A percentile compares a stretch with the other conserved stretches of the same genome.
Evolutionary conservation across 2,888 invertebrate genomes (phyloP).

Genomic region (Ormyrus rosae): DNA sequence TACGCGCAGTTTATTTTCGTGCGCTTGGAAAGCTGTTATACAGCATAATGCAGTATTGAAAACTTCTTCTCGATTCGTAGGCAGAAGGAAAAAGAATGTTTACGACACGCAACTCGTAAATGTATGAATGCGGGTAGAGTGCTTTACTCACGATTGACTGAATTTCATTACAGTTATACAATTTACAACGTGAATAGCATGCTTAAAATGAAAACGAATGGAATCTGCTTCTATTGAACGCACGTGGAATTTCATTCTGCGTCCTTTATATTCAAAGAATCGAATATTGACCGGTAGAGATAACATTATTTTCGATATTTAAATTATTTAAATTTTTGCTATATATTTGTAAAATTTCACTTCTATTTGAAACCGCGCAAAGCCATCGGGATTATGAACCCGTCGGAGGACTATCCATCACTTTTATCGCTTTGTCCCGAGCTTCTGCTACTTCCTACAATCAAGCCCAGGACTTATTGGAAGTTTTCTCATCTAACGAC

Average conservation of each 20-base stretch:
- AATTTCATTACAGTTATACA: constrained; percentile 6
- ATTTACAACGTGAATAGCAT: neutral
- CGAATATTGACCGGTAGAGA: too few species aligned
- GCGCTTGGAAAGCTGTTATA: neutral
- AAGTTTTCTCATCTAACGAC: neutral
- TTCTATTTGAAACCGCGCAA: too few species aligned
- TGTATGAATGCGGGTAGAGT: neutral
- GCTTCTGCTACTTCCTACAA: too few species aligned
- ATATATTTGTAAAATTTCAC: too few species aligned
- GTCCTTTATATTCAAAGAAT: neutral
- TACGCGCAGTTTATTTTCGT: too few species aligned
- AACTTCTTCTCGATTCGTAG: neutral
- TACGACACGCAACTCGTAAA: constrained; percentile 14
- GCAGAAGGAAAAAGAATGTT: neutral
- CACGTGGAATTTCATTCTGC: neutral
- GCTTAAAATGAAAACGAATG: neutral
- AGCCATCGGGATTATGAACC: too few species aligned
- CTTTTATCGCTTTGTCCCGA: too few species aligned
- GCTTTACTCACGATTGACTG: constrained; percentile 7
- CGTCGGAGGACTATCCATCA: too few species aligned
- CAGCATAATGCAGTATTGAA: constrained; percentile 1
- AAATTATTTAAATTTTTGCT: too few species aligned
- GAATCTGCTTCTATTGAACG: neutral
- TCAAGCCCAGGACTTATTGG: too few species aligned
- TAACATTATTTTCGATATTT: too few species aligned